Evolutionary conservation across 2,888 invertebrate genomes (phyloP).

Genomic region (Acronicta psi): DNA sequence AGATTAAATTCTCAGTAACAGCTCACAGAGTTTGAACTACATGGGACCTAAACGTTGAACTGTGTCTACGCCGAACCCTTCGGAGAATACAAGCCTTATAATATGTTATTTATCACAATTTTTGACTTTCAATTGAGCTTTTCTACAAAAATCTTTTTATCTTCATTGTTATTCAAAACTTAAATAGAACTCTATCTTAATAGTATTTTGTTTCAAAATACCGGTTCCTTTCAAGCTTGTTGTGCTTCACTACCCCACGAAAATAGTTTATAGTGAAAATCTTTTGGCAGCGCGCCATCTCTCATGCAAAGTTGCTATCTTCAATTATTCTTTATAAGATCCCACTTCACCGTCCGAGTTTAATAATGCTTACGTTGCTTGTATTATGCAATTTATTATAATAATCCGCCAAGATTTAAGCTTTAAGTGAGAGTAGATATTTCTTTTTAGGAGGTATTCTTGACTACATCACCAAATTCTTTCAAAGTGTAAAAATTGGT

Average conservation of each 20-base stretch:
- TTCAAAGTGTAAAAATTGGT: no score
- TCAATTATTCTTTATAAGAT: constrained; percentile 45
- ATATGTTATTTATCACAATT: no score
- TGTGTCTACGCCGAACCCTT: no score
- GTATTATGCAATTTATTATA: constrained; percentile 1
- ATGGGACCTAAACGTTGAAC: no score
- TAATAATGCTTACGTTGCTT: constrained; percentile 13
- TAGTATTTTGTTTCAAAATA: background rate
- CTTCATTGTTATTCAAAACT: no score
- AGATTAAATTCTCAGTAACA: no score
- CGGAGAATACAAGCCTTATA: no score
- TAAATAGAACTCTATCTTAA: background rate
- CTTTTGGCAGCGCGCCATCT: constrained; percentile 36
- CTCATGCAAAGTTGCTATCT: constrained; percentile 41
- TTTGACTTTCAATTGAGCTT: no score
- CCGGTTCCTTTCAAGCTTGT: background rate
- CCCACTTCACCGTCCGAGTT: constrained; percentile 12
- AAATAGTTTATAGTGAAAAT: constrained; percentile 40
- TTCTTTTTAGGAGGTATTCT: background rate
- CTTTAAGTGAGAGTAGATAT: background rate
- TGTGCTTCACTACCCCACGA: constrained; percentile 23
- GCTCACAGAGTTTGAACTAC: no score
- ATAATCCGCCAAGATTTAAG: constrained; percentile 1
- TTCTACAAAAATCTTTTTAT: no score
- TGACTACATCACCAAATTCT: background rate